Conservation (phyloP, 2,797 vertebrate species). For the Crypturellus tataupa region DNA sequence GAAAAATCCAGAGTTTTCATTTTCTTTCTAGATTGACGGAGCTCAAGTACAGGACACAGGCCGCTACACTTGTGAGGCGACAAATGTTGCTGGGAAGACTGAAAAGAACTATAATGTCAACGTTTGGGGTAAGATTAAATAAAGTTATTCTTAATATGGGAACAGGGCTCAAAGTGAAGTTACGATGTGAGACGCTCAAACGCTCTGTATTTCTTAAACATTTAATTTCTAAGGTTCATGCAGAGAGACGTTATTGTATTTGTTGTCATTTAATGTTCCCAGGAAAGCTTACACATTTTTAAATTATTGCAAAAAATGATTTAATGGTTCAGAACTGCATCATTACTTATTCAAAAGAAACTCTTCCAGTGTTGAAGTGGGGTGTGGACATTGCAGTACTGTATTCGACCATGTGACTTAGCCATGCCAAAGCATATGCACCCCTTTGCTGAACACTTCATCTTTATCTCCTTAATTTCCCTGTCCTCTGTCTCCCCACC, state of each 20-base stretch:
- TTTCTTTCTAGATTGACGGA: conserved; percentile 85
- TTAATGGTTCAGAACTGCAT: background rate
- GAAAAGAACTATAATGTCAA: conserved; percentile 97
- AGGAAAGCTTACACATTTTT: background rate
- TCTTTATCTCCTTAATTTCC: background rate
- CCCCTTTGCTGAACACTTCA: background rate
- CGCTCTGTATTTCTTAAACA: background rate
- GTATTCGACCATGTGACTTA: background rate
- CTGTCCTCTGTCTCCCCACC: too few species aligned
- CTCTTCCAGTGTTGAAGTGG: background rate
- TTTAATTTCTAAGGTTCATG: background rate
- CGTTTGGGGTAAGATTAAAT: conserved; percentile 90
- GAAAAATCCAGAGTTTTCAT: background rate
- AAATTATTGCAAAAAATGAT: too few species aligned
- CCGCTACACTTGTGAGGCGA: conserved; percentile 96
- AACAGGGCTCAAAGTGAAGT: background rate
- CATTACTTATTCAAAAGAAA: background rate
- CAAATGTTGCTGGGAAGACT: conserved; percentile 94
- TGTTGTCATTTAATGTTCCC: background rate
- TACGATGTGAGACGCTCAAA: background rate
- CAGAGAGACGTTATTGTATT: background rate
- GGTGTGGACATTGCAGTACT: background rate
- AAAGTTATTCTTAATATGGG: background rate
- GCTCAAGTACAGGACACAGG: conserved; percentile 92
- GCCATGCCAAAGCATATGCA: background rate